phyloP scores from a whole-genome alignment of 2,888 invertebrate genomes.

The Lithophane ornitopus region DNA sequence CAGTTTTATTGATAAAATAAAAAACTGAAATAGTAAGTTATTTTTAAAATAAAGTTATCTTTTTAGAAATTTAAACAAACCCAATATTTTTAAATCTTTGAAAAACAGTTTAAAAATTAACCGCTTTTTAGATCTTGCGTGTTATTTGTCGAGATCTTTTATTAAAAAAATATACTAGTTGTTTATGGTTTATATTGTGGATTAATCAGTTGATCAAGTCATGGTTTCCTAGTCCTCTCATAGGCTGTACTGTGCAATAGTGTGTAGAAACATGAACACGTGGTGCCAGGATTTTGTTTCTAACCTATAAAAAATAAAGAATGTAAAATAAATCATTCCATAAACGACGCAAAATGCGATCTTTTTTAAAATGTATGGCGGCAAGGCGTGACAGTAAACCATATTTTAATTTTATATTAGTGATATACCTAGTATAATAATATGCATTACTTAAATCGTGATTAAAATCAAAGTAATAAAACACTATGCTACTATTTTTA shows the following conservation, averaged over 20 bases:
- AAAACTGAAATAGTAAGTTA: slow-evolving; percentile 5
- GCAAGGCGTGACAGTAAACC: no score
- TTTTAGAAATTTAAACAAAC: background rate
- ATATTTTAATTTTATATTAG: no score
- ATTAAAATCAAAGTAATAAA: background rate
- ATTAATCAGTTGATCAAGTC: background rate
- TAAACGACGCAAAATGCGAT: background rate
- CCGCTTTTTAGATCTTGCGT: no score
- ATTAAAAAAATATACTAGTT: no score
- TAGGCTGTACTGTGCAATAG: background rate
- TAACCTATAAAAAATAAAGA: background rate
- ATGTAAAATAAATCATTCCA: background rate
- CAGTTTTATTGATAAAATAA: slow-evolving; percentile 6
- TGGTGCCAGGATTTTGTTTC: background rate
- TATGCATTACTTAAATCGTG: background rate
- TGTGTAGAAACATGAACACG: background rate
- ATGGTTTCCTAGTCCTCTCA: background rate
- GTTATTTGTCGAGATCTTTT: background rate
- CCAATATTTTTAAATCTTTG: background rate
- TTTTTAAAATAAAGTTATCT: background rate
- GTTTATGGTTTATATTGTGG: background rate
- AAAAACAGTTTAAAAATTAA: background rate
- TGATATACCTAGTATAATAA: no score
- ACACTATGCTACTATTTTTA: slow-evolving; percentile 17
- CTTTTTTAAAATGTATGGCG: background rate